These are phyloP conservation scores for Matsumyia berberina DNA, from an alignment of 2,888 invertebrate genomes.

Conservation along the genomic window DNA sequence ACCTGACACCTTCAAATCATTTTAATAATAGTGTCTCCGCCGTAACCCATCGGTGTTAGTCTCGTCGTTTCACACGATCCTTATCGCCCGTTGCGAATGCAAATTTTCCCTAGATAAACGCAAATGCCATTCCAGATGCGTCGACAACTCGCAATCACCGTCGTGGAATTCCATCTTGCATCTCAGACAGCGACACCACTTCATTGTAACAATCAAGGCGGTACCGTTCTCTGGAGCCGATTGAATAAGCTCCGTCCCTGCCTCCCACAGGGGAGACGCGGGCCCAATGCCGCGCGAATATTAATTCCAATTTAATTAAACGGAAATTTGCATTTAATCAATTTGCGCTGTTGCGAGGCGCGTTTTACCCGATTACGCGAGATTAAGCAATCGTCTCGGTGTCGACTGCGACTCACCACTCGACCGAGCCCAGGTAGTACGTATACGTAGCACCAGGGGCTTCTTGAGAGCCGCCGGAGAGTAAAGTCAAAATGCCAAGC, in stretches of 20 bases:
- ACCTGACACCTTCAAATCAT: constrained; percentile 72
- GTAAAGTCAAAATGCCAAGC: constrained; percentile 48
- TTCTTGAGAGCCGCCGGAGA: constrained; percentile 24
- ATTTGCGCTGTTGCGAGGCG: constrained; percentile 52
- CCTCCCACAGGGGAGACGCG: background rate
- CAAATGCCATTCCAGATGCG: constrained; percentile 62
- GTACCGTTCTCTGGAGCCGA: constrained; percentile 6
- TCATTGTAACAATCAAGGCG: constrained; percentile 5
- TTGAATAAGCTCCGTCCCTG: constrained; percentile 7
- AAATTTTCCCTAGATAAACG: constrained; percentile 43
- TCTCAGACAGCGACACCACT: background rate
- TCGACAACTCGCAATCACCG: constrained; percentile 31
- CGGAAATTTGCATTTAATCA: constrained; percentile 72
- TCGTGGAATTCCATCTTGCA: constrained; percentile 6
- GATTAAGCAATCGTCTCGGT: constrained; percentile 42
- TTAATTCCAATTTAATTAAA: constrained; percentile 75
- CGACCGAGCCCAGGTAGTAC: constrained; percentile 12
- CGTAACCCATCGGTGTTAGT: constrained; percentile 4
- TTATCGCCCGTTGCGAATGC: constrained; percentile 57
- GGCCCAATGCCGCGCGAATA: constrained; percentile 25
- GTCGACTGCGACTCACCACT: constrained; percentile 23
- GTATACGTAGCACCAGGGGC: constrained; percentile 2
- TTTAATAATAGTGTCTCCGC: constrained; percentile 42
- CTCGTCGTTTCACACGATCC: constrained; percentile 53
- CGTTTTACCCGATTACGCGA: constrained; percentile 52